Percentiles rank a stretch among this genome's conserved stretches.
Evolutionary conservation across 2,888 invertebrate species (phyloP).

Genomic region (Rotaria sp.): DNA sequence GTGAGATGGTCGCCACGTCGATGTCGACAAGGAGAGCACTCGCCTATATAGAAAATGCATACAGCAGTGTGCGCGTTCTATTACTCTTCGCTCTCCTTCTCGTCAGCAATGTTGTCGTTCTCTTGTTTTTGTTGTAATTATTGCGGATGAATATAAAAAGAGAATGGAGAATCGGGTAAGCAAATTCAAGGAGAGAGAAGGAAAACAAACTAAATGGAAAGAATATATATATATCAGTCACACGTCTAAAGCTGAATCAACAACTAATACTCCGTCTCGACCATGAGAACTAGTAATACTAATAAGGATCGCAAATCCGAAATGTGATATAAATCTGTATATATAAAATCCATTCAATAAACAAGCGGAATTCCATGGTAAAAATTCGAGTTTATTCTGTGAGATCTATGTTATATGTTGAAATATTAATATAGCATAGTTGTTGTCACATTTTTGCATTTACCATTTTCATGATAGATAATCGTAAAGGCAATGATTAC

Average conservation of each 20-base stretch:
- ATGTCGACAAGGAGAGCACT: not conserved
- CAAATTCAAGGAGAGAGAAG: not conserved
- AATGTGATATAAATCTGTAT: not conserved
- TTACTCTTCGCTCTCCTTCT: not conserved
- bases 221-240: not conserved
- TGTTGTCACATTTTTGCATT: not conserved
- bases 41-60: slow-evolving; percentile 13
- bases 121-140: slow-evolving; percentile 15
- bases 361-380: not conserved
- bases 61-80: not conserved
- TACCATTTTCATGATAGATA: not conserved
- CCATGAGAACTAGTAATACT: not conserved
- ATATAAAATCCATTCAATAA: not conserved
- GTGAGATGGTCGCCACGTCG: not conserved
- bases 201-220: slow-evolving; percentile 4
- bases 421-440: not conserved
- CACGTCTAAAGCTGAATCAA: not conserved
- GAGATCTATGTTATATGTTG: not conserved
- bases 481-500: not conserved
- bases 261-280: not conserved
- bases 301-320: not conserved
- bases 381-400: not conserved
- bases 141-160: not conserved
- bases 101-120: not conserved
- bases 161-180: not conserved